Base-by-base conservation (phyloP, 30 jellyfish, hydroid and myxozoan species). In the Pseudorhiza aurosa region DNA sequence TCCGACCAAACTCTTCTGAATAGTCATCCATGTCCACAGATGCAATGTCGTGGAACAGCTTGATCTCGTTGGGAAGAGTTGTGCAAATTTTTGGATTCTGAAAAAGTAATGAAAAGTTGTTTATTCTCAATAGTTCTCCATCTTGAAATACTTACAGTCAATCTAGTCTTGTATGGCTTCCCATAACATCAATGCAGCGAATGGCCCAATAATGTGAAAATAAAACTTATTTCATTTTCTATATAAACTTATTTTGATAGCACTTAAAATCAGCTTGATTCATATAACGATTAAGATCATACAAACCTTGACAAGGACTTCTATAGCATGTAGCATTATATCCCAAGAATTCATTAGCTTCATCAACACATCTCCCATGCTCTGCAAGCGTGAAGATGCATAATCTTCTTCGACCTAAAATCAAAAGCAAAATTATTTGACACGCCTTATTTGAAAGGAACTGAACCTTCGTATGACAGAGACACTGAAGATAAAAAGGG, bases 371-470 rank as follows among this genome's bases (percentile, higher is more conserved):
- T 64, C 22, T 21, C 58, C 59, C 59, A 35, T 64, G 5, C 59
- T 64, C 26, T 64, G 77, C 12, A 64, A 44, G 15, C 77, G 55
- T 22, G 77, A 64, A 6, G 59, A 32, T 21, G 26, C 33, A 12
- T 32, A 64, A 17, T 64, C 56, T 35, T 64, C 77, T 14, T 64
- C 77, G 59, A 64, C 57, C 77, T 64, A 35, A 64, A 64, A 64
- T n/a, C n/a, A n/a, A 44, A 14, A 12, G 19, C 8, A 53, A 53
- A 33, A 0, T 12, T 2, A 15, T 0, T 3, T 7, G 67, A 53
- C 19, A 53, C 14, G n/a, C n/a, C n/a, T n/a, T n/a, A n/a, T n/a
- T n/a, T n/a, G n/a, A n/a, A n/a, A n/a, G n/a, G n/a, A n/a, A n/a
- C n/a, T n/a, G n/a, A n/a, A n/a, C n/a, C n/a, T n/a, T n/a, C n/a